Evolutionary conservation across 1,140 invertebrate species (phyloP), one percentile per base, ranked within the genome.

Genomic region (Plodia interpunctella): DNA sequence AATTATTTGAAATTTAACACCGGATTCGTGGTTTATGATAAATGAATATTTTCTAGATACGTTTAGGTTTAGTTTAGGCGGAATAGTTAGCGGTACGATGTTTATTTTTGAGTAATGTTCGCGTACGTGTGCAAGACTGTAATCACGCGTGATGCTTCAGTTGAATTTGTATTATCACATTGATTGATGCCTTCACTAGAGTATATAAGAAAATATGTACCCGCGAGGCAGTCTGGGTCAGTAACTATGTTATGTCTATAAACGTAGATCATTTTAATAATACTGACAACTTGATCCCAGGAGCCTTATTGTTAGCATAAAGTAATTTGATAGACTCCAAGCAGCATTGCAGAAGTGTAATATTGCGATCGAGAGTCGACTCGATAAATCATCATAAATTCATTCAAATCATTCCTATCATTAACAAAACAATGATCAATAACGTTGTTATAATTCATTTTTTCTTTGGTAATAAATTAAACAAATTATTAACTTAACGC

Each of bases 121-220:
- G 74, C 64, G 63, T 32, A 11, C 63, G 78, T 79, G 74, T 80
- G 74, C 55, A 65, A 67, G 57, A 57, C 62, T 72, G 66, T 66
- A 65, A 61, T 65, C 74, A 75, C 72, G 71, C 65, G 72, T 73
- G 71, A 70, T 72, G 67, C 71, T 78, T 80, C 68, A 63, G 65
- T 83, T 80, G 74, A 66, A 70, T 73, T 61, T 25, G 67, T 49
- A 49, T 62, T 68, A 69, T 78, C 74, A 79, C 78, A 79, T 77
- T 72, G 66, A 75, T 79, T 70, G 72, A 87, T 83, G 82, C 82
- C 82, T 87, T 88, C 82, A 84, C 71, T 84, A 83, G 80, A 73
- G 79, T 65, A 74, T 67, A 64, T 76, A 73, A 74, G 66, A 56
- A 55, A 52, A 66, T 70, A 63, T 74, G 66, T 73, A 62, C 62